phyloP scores from a whole-genome alignment of 2,113 vertebrate genomes.

The Peromyscus californicus region DNA sequence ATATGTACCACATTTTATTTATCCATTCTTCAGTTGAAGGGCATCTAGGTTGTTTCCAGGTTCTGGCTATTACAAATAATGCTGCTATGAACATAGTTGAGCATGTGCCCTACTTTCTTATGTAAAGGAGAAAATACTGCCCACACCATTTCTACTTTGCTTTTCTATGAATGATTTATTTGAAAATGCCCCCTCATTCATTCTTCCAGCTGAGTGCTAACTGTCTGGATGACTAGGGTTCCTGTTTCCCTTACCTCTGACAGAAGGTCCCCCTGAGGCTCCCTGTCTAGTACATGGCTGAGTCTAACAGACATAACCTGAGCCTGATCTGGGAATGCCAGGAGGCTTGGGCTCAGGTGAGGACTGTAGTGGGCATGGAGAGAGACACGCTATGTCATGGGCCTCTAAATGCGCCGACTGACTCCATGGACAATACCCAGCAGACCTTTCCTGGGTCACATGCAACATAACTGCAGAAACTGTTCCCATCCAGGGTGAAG shows the following conservation, averaged over 20 bases:
- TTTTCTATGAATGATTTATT: conserved; percentile 22
- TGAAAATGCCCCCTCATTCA: background rate
- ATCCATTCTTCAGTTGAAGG: no score
- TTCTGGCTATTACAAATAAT: no score
- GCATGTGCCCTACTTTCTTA: background rate
- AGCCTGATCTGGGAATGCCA: no score
- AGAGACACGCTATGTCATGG: background rate
- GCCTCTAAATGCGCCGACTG: background rate
- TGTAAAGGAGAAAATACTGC: background rate
- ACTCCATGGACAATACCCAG: background rate
- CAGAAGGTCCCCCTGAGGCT: background rate
- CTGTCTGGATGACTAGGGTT: background rate
- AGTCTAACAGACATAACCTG: background rate
- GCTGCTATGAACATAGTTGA: no score
- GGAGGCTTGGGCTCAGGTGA: background rate
- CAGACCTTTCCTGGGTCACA: no score
- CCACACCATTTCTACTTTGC: background rate
- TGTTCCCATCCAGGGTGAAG: no score
- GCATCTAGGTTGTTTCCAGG: no score
- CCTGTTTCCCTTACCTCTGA: background rate
- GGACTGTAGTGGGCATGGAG: background rate
- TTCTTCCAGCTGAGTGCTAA: background rate
- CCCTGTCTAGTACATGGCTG: background rate
- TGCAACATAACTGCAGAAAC: no score
- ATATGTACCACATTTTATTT: no score